Conservation (phyloP, 2,797 vertebrate genomes). For the Myotis myotis region DNA sequence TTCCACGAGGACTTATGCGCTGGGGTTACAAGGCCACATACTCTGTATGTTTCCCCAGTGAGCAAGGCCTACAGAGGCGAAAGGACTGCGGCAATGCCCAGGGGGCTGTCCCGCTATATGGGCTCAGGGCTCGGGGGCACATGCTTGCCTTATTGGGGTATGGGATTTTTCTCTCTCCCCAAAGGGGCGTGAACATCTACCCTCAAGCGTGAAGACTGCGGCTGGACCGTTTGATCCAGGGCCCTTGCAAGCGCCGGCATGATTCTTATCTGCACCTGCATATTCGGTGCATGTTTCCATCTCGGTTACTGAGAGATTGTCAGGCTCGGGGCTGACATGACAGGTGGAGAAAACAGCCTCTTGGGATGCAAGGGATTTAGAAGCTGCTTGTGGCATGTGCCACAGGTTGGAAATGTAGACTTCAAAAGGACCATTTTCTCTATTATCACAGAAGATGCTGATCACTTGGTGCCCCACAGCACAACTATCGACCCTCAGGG, state of each 20-base stretch:
- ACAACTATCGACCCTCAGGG: background rate
- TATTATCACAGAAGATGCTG: background rate
- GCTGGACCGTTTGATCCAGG: background rate
- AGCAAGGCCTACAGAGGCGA: background rate
- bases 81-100: background rate
- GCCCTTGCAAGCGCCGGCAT: background rate
- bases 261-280: background rate
- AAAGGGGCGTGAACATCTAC: background rate
- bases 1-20: slow-evolving; percentile 42
- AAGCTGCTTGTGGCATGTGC: background rate
- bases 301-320: slow-evolving; percentile 46
- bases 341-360: slow-evolving; percentile 41
- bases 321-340: background rate
- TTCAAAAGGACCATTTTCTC: background rate
- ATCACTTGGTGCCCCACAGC: background rate
- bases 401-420: background rate
- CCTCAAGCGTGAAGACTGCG: background rate
- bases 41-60: slow-evolving; percentile 61
- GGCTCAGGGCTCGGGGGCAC: background rate
- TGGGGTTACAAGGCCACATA: slow-evolving; percentile 67
- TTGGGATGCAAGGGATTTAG: slow-evolving; percentile 48
- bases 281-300: slow-evolving; percentile 31
- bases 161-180: slow-evolving; percentile 26
- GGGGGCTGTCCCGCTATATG: background rate
- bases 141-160: slow-evolving; percentile 47